A percentile compares a stretch with the other conserved stretches of the same genome.
phyloP scores from a whole-genome alignment of 1,140 invertebrate species.

The Papilio polytes region DNA sequence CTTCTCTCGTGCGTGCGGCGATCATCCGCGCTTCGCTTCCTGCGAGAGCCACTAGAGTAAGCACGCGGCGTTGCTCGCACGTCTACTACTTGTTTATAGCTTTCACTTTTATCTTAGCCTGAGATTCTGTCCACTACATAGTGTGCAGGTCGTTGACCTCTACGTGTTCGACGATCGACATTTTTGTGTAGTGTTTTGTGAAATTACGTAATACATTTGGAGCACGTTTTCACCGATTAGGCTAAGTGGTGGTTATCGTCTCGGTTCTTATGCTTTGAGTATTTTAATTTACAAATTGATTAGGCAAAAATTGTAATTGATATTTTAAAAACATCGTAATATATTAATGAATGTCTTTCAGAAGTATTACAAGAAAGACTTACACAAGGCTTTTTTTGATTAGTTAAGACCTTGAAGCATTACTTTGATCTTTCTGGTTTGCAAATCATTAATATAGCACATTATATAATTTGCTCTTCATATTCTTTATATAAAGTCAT shows the following conservation, averaged over 20 bases:
- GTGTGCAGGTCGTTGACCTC: neutral
- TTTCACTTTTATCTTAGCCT: slow-evolving; percentile 34
- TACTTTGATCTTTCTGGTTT: too few relatives aligned
- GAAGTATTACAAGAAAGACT: neutral
- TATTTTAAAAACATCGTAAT: too few relatives aligned
- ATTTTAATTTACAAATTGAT: neutral
- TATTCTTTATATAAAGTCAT: neutral
- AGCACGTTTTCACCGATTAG: neutral
- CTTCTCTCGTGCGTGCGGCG: neutral
- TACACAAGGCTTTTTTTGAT: too few relatives aligned
- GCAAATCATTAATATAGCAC: too few relatives aligned
- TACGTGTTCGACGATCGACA: slow-evolving; percentile 8
- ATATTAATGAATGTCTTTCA: neutral
- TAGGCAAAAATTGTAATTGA: neutral
- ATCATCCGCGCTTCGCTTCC: slow-evolving; percentile 15
- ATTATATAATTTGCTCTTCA: too few relatives aligned
- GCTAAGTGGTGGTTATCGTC: neutral
- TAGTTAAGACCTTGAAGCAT: too few relatives aligned
- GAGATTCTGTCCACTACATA: neutral
- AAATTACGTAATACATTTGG: slow-evolving; percentile 1
- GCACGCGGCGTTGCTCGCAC: slow-evolving; percentile 1
- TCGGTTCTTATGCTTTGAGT: neutral
- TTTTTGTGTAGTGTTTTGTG: slow-evolving; percentile 14
- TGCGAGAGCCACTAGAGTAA: neutral
- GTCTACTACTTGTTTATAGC: neutral